phyloP scores from a whole-genome alignment of 2,113 vertebrate genomes.

The Seriola rivoliana region DNA sequence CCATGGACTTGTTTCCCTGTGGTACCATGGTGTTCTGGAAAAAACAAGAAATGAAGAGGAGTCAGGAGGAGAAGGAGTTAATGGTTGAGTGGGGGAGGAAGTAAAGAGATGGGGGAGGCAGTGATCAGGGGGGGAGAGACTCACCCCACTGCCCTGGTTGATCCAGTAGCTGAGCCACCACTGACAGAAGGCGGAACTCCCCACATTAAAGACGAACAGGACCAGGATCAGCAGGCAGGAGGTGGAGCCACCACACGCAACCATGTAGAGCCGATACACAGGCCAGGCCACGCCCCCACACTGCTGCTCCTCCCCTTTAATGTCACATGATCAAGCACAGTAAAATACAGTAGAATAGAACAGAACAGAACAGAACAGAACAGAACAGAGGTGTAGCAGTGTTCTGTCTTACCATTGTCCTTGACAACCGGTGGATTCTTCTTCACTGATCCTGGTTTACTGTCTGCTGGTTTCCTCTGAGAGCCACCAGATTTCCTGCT shows the following conservation, averaged over 20 bases:
- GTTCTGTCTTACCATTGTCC: slow-evolving; percentile 85
- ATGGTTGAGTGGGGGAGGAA: neutral
- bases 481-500: slow-evolving; percentile 88
- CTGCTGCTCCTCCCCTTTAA: slow-evolving; percentile 87
- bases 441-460: slow-evolving; percentile 91
- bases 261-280: slow-evolving; percentile 90
- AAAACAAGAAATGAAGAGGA: neutral
- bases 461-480: slow-evolving; percentile 90
- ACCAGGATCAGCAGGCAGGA: slow-evolving; percentile 90
- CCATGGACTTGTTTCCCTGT: slow-evolving; percentile 85
- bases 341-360: neutral
- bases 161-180: slow-evolving; percentile 98
- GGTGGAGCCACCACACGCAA: slow-evolving; percentile 89
- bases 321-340: slow-evolving; percentile 24
- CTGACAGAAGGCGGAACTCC: slow-evolving; percentile 93
- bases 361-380: neutral
- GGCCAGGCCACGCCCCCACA: slow-evolving; percentile 92
- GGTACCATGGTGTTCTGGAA: slow-evolving; percentile 86
- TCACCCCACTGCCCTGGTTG: slow-evolving; percentile 96
- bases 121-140: slow-evolving; percentile 25
- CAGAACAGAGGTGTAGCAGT: neutral
- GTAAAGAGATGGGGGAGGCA: neutral
- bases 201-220: slow-evolving; percentile 92
- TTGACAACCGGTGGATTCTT: slow-evolving; percentile 88
- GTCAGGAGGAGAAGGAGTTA: neutral